These are phyloP conservation scores for Dilophus febrilis DNA, from an alignment of 2,888 invertebrate species.

Conservation along the genomic window DNA sequence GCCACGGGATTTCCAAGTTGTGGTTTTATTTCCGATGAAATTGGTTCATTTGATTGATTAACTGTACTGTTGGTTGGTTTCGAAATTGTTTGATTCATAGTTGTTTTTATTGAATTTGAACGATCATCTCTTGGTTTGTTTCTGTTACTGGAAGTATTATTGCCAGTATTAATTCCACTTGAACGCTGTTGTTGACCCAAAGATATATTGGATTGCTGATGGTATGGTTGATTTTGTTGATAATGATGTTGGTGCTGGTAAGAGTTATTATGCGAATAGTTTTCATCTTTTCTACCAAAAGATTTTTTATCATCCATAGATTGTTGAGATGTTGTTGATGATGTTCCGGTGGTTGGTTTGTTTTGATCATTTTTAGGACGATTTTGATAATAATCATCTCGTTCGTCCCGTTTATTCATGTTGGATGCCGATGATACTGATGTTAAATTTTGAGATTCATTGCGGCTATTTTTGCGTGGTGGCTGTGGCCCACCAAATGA, in stretches of 20 bases:
- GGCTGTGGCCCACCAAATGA: slow-evolving; percentile 4
- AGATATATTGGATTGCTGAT: no score
- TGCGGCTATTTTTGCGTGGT: slow-evolving; percentile 16
- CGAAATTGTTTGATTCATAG: slow-evolving; percentile 13
- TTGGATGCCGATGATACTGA: not conserved
- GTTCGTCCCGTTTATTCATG: no score
- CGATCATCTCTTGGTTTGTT: slow-evolving; percentile 1
- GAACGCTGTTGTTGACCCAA: not conserved
- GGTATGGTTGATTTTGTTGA: not conserved
- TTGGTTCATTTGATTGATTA: slow-evolving; percentile 3
- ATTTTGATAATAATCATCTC: no score
- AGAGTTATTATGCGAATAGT: not conserved
- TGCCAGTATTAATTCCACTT: not conserved
- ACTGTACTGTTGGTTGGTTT: slow-evolving; percentile 6
- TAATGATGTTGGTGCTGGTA: not conserved
- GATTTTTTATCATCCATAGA: no score
- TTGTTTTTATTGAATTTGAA: not conserved
- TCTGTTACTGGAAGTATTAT: not conserved
- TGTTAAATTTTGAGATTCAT: not conserved
- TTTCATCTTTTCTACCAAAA: no score
- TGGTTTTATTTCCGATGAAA: no score
- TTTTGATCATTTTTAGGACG: no score
- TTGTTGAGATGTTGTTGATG: no score
- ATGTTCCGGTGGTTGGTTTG: no score
- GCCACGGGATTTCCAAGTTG: no score